phyloP scores from a whole-genome alignment of 2,113 vertebrate genomes.

The Aviceda subcristata region DNA sequence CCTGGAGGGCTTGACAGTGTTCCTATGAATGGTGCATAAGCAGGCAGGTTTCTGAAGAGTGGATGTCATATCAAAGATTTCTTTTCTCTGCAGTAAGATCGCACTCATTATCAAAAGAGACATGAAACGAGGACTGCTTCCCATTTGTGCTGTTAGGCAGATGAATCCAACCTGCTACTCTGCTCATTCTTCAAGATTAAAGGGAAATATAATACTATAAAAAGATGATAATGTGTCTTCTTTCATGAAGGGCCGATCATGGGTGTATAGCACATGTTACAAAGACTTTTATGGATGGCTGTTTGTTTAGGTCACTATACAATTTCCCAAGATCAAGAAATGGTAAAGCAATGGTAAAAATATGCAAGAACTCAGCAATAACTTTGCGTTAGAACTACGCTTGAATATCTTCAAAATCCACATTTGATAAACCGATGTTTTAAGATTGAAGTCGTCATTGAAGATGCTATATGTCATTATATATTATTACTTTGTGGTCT shows the following conservation, averaged over 20 bases:
- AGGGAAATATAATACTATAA: background rate
- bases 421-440: background rate
- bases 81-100: background rate
- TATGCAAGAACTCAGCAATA: background rate
- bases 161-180: background rate
- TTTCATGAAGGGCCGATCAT: background rate
- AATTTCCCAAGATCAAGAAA: background rate
- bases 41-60: background rate
- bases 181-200: conserved; percentile 1
- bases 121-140: background rate
- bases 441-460: background rate
- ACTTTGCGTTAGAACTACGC: background rate
- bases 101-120: background rate
- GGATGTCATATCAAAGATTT: background rate
- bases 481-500: background rate
- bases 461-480: background rate
- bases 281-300: background rate
- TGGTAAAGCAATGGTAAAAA: background rate
- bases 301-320: background rate
- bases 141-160: background rate
- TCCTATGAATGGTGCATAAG: background rate
- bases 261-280: background rate
- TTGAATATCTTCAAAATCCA: background rate
- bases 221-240: background rate
- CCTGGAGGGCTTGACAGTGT: background rate